Evolutionary conservation across 2,113 vertebrate species (phyloP), one percentile per base, ranked within the genome.

Genomic region (Notarius quadriscutis): DNA sequence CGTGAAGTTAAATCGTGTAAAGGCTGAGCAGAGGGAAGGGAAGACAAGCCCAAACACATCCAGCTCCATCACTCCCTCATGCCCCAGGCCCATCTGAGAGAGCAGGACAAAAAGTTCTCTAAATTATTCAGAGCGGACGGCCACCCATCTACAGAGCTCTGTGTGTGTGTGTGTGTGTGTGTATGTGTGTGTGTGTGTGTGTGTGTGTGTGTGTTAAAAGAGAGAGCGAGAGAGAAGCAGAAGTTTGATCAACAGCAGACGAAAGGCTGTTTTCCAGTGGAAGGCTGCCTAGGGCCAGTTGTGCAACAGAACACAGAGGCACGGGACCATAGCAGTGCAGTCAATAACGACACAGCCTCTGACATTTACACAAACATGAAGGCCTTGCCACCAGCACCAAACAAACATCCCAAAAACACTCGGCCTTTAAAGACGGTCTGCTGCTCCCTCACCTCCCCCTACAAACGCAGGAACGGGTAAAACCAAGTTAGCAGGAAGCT

Each of bases 291-390:
- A 77, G 88, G 89, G 92, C 91, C 88, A 87, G 83, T 86, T 92
- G 91, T 89, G 90, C n/a, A 85, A 80, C 84, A 83, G 87, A 86
- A 89, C 84, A 89, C 81, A 91, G 83, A 91, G 86, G 90, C 87
- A 90, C 4, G 0, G 58, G 91, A 90, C 88, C 74, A 48, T 89
- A 90, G 86, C 86, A 89, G 62, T 0, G 0, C 81, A 85, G 90
- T 81, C 91, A 94, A 92, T 90, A 93, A 91, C 10, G 17, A 93
- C 83, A 88, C 84, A 85, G 88, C 89, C 83, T 81, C 87, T 91
- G 92, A 94, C 89, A 92, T 89, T 91, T 90, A 92, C 92, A 89
- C 51, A 74, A 92, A 94, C 86, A 92, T 90, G 86, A 90, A 91
- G 84, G 90, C 87, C 62, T 92, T 88, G 89, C 90, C 72, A 92